Base-by-base conservation (phyloP, 2,888 invertebrate species). In the Physocephala rufipes region DNA sequence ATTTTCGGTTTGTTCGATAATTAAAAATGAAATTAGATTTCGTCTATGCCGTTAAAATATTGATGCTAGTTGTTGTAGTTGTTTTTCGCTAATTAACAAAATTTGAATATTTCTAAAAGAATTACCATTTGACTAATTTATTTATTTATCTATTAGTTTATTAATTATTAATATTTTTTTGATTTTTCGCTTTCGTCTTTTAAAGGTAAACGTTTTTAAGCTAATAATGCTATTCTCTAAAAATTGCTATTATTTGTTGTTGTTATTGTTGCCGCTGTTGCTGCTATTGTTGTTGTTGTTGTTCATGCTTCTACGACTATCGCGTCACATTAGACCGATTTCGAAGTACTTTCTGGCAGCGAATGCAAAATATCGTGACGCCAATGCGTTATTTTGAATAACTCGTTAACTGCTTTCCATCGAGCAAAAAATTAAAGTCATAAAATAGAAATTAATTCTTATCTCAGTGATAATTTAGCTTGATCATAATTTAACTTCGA, bases 271-370 rank as follows among this genome's bases (percentile, higher is more conserved):
- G 59, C 59, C 59, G 30, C 69, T 71, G 70, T 28, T 68, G 16
- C 58, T 59, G 28, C 45, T 65, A 49, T 49, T 71, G 71, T 65
- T 36, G 13, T 61, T 53, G 21, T 21, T 55, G 65, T 66, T 43
- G 53, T 55, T 36, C 15, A 64, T 68, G 62, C 49, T 15, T 49
- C 67, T 45, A 21, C 55, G n/a, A 19, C 43, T 15, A 19, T 36
- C 80, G 77, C 76, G 80, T 79, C 77, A 78, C 76, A 77, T 83
- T 85, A 84, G 78, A 86, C 86, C 81, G 86, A 83, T 82, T 86
- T 86, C 81, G 85, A 85, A 82, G 86, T 84, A 83, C 84, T 84
- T 82, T 86, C 85, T 83, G 86, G 86, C 82, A 86, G 84, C 85
- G 84, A 86, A 81, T 85, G 85, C 82, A 85, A 82, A 82, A 86